Percentiles rank a stretch among this genome's conserved stretches.
Conservation (phyloP, 2,113 vertebrate species). For the Syngnathoides biaculeatus region DNA sequence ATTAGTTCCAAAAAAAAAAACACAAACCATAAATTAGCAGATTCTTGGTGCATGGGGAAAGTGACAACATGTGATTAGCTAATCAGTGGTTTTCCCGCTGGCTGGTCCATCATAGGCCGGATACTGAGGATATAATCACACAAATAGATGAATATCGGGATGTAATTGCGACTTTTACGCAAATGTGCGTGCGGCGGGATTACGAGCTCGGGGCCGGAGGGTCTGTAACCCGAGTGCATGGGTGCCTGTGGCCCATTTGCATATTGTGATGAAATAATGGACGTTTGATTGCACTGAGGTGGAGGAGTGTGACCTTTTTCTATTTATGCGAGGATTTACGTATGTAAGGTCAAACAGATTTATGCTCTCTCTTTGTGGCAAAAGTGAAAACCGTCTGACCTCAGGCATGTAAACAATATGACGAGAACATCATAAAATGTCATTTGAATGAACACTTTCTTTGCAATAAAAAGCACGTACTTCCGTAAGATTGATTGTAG, state of each 20-base stretch:
- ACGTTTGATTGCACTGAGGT: slow-evolving; percentile 49
- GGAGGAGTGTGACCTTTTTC: slow-evolving; percentile 50
- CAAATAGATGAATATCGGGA: slow-evolving; percentile 46
- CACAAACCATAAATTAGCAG: neutral
- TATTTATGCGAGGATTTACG: slow-evolving; percentile 4
- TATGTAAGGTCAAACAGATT: neutral
- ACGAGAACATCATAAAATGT: neutral
- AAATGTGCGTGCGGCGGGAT: slow-evolving; percentile 28
- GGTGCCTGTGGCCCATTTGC: slow-evolving; percentile 36
- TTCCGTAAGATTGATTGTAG: no score
- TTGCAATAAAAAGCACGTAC: no score
- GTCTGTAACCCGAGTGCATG: slow-evolving; percentile 25
- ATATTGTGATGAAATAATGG: slow-evolving; percentile 41
- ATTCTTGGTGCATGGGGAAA: neutral
- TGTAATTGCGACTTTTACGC: slow-evolving; percentile 34
- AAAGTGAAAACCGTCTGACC: neutral
- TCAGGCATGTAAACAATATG: neutral
- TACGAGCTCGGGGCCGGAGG: slow-evolving; percentile 32
- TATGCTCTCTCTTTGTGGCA: neutral
- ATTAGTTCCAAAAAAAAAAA: neutral
- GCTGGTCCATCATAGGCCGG: neutral
- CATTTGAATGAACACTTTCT: no score
- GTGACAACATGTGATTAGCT: slow-evolving; percentile 30
- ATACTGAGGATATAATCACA: slow-evolving; percentile 43
- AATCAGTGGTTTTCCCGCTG: slow-evolving; percentile 20